Evolutionary conservation across 2,113 vertebrate genomes (phyloP), one percentile per base, ranked within the genome.

Genomic region (Myanophis thanlyinensis): DNA sequence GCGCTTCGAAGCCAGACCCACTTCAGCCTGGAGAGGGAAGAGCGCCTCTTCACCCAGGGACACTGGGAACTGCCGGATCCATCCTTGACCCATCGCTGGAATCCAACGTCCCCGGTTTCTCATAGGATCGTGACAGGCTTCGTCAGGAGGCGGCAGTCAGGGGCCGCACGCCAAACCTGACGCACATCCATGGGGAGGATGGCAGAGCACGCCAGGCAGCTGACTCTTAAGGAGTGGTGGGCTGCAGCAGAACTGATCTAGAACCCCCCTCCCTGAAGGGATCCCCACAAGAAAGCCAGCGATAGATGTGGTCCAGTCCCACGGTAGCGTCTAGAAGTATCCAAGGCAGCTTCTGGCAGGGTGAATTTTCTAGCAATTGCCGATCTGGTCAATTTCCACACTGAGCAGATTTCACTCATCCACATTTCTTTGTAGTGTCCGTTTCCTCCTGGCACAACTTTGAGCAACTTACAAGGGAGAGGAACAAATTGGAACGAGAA

Each of bases 281-380:
- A 25, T 13, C 1, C 4, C 1, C 1, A 0, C 3, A n/a, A 40
- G 46, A 48, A 15, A 25, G 10, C 10, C 5, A 0, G 46, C 6
- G 9, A 25, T 25, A 51, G 48, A 52, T 0, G 35, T 22, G 18
- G 3, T 80, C 35, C 73, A 20, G 35, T 80, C 35, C 73, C 18
- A 1, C 3, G 18, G 73, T 40, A 3, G 35, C 2, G 7, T 80
- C 73, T 18, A 18, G 67, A 40, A 7, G 2, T n/a, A n/a, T 80
- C 15, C 6, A 3, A 80, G 73, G 67, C n/a, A 0, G 15, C n/a
- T 15, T 15, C 1, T 3, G 67, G 15, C 15, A 40, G 6, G 2
- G 35, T 8, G 35, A 40, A 80, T 80, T 80, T 80, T 22, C 6
- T 8, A 7, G 15, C 5, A 6, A 20, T 1, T 1, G 35, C 35